A percentile compares a stretch with the other conserved stretches of the same genome.
Evolutionary conservation across 1,140 invertebrate genomes (phyloP).

Genomic region (Hypothenemus hampei): DNA sequence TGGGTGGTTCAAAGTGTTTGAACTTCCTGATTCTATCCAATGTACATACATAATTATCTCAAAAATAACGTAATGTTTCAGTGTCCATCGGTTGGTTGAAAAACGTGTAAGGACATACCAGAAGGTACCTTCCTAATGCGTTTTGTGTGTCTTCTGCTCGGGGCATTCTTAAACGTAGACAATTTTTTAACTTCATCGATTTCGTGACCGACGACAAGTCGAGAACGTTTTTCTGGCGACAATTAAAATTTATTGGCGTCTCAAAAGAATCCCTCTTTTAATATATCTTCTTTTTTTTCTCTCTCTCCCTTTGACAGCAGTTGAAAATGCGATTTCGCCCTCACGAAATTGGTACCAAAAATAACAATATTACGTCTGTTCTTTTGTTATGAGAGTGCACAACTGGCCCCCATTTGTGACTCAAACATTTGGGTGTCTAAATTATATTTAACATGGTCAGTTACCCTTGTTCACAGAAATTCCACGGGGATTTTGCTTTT

Average conservation of each 20-base stretch:
- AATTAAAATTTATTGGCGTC: conserved; percentile 8
- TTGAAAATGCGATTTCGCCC: too few species aligned
- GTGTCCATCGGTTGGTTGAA: too few species aligned
- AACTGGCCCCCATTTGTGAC: conserved; percentile 14
- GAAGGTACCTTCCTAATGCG: conserved; percentile 6
- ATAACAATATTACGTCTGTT: conserved; percentile 5
- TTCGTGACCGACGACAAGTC: neutral
- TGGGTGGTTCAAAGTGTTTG: too few species aligned
- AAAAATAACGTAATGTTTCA: too few species aligned
- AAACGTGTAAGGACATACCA: neutral
- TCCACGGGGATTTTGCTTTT: conserved; percentile 9
- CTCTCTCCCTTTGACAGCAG: too few species aligned
- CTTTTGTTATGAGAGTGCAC: conserved; percentile 5
- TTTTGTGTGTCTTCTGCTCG: conserved; percentile 2
- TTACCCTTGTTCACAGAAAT: conserved; percentile 17
- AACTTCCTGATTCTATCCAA: too few species aligned
- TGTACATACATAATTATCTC: too few species aligned
- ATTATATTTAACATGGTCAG: conserved; percentile 28
- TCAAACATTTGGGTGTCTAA: conserved; percentile 16
- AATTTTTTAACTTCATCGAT: neutral
- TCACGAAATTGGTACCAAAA: too few species aligned
- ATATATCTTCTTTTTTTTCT: too few species aligned
- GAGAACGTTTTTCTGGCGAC: neutral
- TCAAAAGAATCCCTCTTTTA: too few species aligned
- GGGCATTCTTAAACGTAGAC: neutral